These are phyloP conservation scores for Columbina picui DNA, from an alignment of 2,113 vertebrate species.

Conservation along the genomic window DNA sequence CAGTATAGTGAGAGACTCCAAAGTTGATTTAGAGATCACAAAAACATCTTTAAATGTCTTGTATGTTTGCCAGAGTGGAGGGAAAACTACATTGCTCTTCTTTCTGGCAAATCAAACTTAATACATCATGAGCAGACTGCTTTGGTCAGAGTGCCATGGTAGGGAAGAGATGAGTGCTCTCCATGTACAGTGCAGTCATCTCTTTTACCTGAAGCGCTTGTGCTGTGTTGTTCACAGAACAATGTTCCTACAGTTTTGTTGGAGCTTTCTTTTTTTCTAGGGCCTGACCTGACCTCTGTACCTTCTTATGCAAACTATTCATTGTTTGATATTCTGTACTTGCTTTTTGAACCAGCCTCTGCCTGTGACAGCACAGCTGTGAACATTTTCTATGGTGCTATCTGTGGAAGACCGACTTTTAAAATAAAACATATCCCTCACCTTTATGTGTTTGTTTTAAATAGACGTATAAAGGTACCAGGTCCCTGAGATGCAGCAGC, in stretches of 20 bases:
- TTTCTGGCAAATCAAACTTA: neutral
- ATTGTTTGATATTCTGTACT: neutral
- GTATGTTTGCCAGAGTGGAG: neutral
- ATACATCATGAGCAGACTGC: neutral
- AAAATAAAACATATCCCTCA: neutral
- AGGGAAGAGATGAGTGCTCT: neutral
- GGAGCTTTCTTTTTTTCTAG: neutral
- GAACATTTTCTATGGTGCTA: neutral
- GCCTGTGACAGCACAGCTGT: neutral
- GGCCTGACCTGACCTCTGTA: neutral
- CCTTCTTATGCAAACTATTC: neutral
- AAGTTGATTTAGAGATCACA: neutral
- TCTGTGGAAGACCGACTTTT: neutral
- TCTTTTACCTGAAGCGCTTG: neutral
- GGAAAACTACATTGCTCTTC: neutral
- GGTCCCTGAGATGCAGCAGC: neutral
- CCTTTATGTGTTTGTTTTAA: neutral
- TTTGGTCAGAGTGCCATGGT: neutral
- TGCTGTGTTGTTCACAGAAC: neutral
- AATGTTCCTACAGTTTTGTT: neutral
- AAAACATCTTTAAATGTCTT: neutral
- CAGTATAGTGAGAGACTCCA: neutral
- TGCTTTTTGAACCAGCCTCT: neutral
- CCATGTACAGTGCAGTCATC: rapidly evolving
- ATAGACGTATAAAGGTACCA: neutral